These are phyloP conservation scores for Sphenodon punctatus DNA, from an alignment of 2,797 vertebrate species.

Conservation along the genomic window DNA sequence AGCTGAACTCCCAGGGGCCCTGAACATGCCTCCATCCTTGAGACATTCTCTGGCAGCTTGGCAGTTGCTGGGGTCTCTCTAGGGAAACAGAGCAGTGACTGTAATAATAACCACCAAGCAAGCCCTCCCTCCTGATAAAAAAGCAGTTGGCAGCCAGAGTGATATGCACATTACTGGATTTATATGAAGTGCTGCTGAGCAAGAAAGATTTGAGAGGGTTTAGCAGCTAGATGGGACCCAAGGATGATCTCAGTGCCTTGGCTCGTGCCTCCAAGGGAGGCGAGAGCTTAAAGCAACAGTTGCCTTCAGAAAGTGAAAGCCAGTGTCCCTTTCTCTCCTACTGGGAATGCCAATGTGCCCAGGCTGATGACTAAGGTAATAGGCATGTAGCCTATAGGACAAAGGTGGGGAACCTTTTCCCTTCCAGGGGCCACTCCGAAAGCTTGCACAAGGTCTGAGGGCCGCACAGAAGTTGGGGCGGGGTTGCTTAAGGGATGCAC, in stretches of 20 bases:
- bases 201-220: conserved; percentile 68
- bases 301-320: accelerated
- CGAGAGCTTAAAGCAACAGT: conserved; percentile 34
- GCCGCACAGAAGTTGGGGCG: too few relatives aligned
- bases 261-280: conserved; percentile 31
- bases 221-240: conserved; percentile 60
- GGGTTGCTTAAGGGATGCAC: too few relatives aligned
- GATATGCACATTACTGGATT: conserved; percentile 64
- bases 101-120: conserved; percentile 5
- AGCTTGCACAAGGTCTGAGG: too few relatives aligned
- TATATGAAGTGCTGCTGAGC: conserved; percentile 71
- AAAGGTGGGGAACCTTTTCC: too few relatives aligned
- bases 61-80: not conserved
- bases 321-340: not conserved
- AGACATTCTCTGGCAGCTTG: conserved; percentile 27
- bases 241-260: conserved; percentile 70
- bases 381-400: accelerated
- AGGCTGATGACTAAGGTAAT: accelerated
- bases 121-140: conserved; percentile 11
- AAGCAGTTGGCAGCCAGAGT: conserved; percentile 54
- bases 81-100: not conserved
- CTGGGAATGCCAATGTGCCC: accelerated
- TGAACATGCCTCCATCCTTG: not conserved
- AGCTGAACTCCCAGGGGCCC: conserved; percentile 22
- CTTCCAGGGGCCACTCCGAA: too few relatives aligned